Evolutionary conservation across 2,113 vertebrate species (phyloP).

Genomic region (Eubucco bourcierii): DNA sequence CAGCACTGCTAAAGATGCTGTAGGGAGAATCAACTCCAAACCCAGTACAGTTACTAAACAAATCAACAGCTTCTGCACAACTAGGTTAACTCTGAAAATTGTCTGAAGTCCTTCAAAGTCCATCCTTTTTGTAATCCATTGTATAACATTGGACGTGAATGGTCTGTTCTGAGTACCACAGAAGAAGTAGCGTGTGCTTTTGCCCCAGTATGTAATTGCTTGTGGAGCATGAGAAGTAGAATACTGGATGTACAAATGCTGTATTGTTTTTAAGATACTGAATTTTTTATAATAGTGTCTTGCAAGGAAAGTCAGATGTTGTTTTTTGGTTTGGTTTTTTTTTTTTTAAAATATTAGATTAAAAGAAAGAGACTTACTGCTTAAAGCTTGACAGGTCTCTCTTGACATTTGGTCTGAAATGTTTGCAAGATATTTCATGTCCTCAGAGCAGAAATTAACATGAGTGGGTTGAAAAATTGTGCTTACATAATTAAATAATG

Average conservation of each 20-base stretch:
- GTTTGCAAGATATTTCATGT: conserved; percentile 23
- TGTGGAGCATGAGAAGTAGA: background rate
- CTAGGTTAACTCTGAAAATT: background rate
- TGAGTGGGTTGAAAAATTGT: conserved; percentile 30
- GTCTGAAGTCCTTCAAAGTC: background rate
- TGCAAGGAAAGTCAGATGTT: background rate
- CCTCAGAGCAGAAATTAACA: background rate
- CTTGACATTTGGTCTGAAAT: conserved; percentile 32
- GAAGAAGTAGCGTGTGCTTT: background rate
- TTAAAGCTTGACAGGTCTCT: conserved; percentile 1
- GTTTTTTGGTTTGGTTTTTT: background rate
- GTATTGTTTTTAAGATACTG: background rate
- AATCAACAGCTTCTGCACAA: background rate
- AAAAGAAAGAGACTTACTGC: background rate
- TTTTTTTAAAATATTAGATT: background rate
- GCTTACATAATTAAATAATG: conserved; percentile 40
- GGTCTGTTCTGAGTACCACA: background rate
- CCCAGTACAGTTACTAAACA: background rate
- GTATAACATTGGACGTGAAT: background rate
- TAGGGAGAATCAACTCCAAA: too few relatives aligned
- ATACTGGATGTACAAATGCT: background rate
- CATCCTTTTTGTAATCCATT: background rate
- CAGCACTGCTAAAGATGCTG: too few relatives aligned
- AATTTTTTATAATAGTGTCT: background rate
- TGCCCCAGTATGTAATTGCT: background rate